Evolutionary conservation across 2,888 invertebrate species (phyloP).

Genomic region (Lasioglossum villosulum): DNA sequence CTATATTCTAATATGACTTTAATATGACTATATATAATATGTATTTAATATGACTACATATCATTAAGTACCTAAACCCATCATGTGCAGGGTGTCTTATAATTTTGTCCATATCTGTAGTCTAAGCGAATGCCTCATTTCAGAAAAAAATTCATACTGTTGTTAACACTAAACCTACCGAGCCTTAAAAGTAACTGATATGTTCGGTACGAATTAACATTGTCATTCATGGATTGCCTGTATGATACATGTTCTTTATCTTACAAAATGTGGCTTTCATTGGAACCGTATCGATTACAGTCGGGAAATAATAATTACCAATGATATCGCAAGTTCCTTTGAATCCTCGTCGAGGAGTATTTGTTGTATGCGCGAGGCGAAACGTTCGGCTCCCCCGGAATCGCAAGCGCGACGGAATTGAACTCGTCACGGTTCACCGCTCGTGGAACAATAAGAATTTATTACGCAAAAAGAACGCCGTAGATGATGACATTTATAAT

Average conservation of each 20-base stretch:
- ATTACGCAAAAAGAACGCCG: conserved; percentile 57
- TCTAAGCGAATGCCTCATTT: no score
- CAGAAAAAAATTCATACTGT: no score
- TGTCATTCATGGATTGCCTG: no score
- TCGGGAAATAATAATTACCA: background rate
- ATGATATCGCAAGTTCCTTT: conserved; percentile 29
- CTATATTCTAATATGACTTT: no score
- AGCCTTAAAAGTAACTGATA: no score
- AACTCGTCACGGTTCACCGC: conserved; percentile 63
- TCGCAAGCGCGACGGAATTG: conserved; percentile 52
- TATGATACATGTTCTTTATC: background rate
- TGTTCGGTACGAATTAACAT: no score
- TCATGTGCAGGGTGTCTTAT: no score
- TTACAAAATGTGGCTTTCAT: background rate
- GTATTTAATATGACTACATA: no score
- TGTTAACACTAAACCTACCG: no score
- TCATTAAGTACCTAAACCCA: no score
- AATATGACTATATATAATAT: no score
- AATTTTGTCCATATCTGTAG: no score
- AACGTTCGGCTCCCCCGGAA: conserved; percentile 43
- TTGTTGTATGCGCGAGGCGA: conserved; percentile 33
- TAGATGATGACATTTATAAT: conserved; percentile 77
- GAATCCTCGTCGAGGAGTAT: background rate
- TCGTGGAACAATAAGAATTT: conserved; percentile 67
- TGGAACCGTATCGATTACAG: background rate